Evolutionary conservation across 2,113 vertebrate genomes (phyloP).

Genomic region (Rousettus leschenaultii): DNA sequence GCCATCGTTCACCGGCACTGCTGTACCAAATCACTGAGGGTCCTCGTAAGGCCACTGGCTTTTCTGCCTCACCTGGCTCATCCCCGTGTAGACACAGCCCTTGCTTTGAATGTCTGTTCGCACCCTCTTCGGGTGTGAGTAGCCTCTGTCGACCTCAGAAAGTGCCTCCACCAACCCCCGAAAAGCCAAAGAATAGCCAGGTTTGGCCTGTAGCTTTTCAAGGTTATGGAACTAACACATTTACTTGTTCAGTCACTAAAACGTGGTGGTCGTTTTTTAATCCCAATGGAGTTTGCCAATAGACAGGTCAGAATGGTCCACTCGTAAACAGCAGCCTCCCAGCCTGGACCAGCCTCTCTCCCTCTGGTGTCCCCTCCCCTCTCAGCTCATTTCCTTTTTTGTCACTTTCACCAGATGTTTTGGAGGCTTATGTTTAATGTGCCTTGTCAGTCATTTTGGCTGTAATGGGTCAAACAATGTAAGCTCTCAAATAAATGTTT

Average conservation of each 20-base stretch:
- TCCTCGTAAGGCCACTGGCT: rapidly evolving
- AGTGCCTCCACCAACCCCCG: not conserved
- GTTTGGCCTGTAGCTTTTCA: not conserved
- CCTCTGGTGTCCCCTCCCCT: not conserved
- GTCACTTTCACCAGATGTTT: not conserved
- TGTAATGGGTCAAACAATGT: not conserved
- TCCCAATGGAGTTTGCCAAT: not conserved
- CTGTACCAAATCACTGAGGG: not conserved
- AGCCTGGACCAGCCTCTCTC: no score
- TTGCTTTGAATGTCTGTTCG: not conserved
- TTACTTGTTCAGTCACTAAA: not conserved
- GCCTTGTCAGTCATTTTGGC: not conserved
- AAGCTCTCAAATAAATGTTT: not conserved
- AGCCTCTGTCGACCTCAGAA: not conserved
- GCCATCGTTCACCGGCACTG: not conserved
- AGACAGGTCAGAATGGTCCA: not conserved
- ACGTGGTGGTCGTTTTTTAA: not conserved
- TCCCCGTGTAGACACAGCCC: no score
- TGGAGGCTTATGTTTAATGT: not conserved
- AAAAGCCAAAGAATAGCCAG: not conserved
- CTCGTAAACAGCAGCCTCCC: not conserved
- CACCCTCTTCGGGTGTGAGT: not conserved
- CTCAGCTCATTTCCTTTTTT: not conserved
- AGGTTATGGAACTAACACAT: not conserved
- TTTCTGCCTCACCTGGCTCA: rapidly evolving